Base-by-base conservation (phyloP, 2,113 vertebrate genomes). In the Dasypus novemcinctus region DNA sequence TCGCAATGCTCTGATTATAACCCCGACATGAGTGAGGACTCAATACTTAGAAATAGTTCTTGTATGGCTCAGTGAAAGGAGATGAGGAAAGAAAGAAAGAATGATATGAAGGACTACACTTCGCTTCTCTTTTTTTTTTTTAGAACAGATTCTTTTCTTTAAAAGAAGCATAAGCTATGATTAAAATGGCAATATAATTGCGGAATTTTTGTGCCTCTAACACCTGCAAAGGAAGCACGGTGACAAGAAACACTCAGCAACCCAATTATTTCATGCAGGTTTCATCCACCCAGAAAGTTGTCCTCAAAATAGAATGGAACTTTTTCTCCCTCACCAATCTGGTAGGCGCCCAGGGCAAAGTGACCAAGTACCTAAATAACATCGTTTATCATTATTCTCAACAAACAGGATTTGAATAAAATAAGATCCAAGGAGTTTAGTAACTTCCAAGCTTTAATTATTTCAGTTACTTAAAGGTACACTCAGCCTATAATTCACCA, bases 221-320 rank as follows among this genome's bases (percentile, higher is more conserved):
- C 87, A 97, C 93, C 90, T 96, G 91, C 63, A 64, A 93, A 95
- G 31, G 71, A 93, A 86, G 81, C 63, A 79, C 1, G 4, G 76
- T 83, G 66, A 91, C 88, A 87, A 94, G 52, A 96, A 92, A 78
- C 52, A 49, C 95, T 97, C 94, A 11, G 96, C 97, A 95, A 97
- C 91, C 96, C 98, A 98, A 98, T 97, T 85, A 96, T 92, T 93
- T 87, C 86, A 72, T 13, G 31, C 25, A 87, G 95, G 78, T 91
- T 93, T 82, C 83, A 90, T 52, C 72, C 75, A 92, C 82, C 80
- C 92, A 64, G 82, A 88, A 90, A 94, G 29, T 52, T 13, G 15
- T 49, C 80, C 93, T 93, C 90, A 93, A 95, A 96, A 94, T 83
- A 96, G 78, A 91, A 86, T 7, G 43, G 81, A 93, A 57, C 18